Conservation (phyloP, 2,888 invertebrate genomes). For the Eupsilia transversa region DNA sequence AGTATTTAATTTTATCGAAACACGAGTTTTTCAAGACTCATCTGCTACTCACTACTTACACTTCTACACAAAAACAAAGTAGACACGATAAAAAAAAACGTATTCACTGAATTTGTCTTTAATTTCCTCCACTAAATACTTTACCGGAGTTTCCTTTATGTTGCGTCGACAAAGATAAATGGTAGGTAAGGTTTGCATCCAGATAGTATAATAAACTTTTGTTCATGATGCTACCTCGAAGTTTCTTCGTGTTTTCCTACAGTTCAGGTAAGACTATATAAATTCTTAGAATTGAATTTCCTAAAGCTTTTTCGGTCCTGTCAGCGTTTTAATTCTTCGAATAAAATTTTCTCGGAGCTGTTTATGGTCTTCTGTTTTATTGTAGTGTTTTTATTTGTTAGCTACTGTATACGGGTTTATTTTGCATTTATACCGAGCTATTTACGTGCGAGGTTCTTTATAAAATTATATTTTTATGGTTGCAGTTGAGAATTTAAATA, state of each 20-base stretch:
- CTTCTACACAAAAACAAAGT: conserved; percentile 41
- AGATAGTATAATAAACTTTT: conserved; percentile 83
- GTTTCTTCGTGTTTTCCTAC: conserved; percentile 70
- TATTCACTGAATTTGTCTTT: conserved; percentile 76
- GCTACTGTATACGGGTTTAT: conserved; percentile 28
- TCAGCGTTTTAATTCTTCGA: conserved; percentile 68
- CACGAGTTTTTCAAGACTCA: neutral
- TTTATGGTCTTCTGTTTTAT: conserved; percentile 49
- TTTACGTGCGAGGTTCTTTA: conserved; percentile 10
- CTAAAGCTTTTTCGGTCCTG: conserved; percentile 64
- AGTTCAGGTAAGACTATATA: conserved; percentile 76
- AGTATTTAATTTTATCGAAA: neutral
- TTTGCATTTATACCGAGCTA: conserved; percentile 17
- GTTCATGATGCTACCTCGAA: conserved; percentile 74
- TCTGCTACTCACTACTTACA: neutral
- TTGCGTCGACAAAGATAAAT: conserved; percentile 82
- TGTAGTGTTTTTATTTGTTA: conserved; percentile 47
- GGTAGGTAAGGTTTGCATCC: conserved; percentile 77
- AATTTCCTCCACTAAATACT: conserved; percentile 81
- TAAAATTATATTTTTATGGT: conserved; percentile 7
- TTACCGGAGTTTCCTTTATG: conserved; percentile 72
- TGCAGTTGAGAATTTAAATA: neutral
- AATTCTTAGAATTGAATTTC: conserved; percentile 72
- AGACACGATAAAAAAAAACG: conserved; percentile 73
- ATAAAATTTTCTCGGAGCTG: conserved; percentile 56